A percentile compares a stretch with the other conserved stretches of the same genome.
These are phyloP conservation scores for Calameuta pallipes DNA, from an alignment of 2,888 invertebrate species.

Conservation along the genomic window DNA sequence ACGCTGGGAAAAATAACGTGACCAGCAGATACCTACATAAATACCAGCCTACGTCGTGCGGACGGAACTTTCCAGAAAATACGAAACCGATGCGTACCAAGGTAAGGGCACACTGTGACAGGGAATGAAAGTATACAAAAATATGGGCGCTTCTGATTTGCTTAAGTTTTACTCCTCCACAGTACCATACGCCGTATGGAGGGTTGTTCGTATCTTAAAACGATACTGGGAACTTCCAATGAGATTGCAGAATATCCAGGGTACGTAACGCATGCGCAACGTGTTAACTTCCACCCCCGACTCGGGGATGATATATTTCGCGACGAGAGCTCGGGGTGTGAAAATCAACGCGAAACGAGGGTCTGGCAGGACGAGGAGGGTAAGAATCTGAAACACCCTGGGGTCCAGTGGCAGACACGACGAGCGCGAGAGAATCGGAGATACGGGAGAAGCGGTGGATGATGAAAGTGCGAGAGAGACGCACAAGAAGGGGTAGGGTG, in stretches of 20 bases:
- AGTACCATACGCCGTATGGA: background rate
- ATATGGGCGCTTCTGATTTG: background rate
- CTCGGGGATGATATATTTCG: conserved; percentile 43
- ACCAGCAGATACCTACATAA: background rate
- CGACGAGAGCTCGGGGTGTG: conserved; percentile 54
- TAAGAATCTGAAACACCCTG: conserved; percentile 44
- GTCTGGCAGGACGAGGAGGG: conserved; percentile 28
- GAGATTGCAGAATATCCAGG: conserved; percentile 41
- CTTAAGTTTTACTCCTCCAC: background rate
- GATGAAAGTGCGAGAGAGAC: conserved; percentile 5
- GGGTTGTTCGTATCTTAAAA: conserved; percentile 41
- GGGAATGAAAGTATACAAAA: background rate
- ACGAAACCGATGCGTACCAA: background rate
- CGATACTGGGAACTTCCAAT: conserved; percentile 49
- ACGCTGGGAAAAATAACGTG: background rate
- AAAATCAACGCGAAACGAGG: conserved; percentile 50
- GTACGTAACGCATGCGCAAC: background rate
- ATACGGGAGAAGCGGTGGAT: conserved; percentile 33
- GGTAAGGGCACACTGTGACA: background rate
- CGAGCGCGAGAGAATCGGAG: conserved; percentile 3
- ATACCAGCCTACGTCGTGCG: background rate
- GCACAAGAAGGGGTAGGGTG: background rate
- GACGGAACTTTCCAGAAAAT: background rate
- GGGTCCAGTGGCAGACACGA: conserved; percentile 5
- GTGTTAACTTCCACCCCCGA: conserved; percentile 35